Conservation (phyloP, 2,113 vertebrate genomes). For the Menura novaehollandiae region DNA sequence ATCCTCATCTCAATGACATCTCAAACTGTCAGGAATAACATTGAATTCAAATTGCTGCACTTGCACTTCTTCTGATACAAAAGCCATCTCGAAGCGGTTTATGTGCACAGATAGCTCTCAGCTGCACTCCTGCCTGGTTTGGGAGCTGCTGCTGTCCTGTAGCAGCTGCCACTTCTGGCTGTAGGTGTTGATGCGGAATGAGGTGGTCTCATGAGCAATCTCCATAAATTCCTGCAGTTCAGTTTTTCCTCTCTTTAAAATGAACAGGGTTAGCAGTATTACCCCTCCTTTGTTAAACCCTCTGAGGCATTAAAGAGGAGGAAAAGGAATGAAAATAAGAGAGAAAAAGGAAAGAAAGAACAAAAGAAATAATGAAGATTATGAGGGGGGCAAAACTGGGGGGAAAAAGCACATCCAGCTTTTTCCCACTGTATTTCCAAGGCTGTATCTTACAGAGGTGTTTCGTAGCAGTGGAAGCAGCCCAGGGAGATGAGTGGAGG, state of each 20-base stretch:
- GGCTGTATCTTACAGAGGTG: neutral
- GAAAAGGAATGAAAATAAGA: neutral
- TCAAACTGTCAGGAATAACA: neutral
- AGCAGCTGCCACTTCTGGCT: neutral
- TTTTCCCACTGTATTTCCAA: neutral
- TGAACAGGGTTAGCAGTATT: neutral
- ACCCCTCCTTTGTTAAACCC: neutral
- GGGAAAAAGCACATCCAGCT: neutral
- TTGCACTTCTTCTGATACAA: neutral
- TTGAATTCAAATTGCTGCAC: neutral
- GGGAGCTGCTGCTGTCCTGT: neutral
- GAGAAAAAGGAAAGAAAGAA: neutral
- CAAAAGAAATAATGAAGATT: neutral
- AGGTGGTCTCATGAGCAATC: neutral
- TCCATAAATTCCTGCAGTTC: neutral
- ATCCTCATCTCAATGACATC: neutral
- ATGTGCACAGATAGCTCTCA: neutral
- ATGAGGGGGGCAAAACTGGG: rapidly evolving
- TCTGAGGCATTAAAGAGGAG: neutral
- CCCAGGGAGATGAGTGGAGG: rapidly evolving
- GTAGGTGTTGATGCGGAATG: neutral
- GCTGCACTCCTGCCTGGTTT: neutral
- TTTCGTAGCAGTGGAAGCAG: neutral
- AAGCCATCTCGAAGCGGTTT: neutral
- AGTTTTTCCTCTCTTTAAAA: neutral